phyloP scores from a whole-genome alignment of 2,113 vertebrate genomes.

The Taxidea taxus region DNA sequence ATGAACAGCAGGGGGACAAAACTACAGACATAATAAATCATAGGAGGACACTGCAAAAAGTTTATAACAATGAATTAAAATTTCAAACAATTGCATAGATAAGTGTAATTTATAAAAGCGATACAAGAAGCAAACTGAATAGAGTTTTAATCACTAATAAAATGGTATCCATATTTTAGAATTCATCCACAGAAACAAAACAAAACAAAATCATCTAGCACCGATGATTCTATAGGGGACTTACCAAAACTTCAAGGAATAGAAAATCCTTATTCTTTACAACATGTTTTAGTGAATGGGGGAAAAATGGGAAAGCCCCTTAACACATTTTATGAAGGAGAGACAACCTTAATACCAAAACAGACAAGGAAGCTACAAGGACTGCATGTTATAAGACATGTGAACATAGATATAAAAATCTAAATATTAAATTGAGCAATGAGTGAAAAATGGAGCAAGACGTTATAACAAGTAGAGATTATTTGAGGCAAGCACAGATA shows the following conservation, averaged over 20 bases:
- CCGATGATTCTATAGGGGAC: not conserved
- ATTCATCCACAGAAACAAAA: not conserved
- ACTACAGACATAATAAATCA: not conserved
- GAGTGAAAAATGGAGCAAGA: not conserved
- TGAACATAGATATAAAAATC: not conserved
- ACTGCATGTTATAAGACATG: no score
- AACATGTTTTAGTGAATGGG: not conserved
- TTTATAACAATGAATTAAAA: constrained; percentile 7
- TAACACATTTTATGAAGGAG: not conserved
- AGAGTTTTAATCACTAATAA: not conserved
- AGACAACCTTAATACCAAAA: not conserved
- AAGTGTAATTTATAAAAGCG: not conserved
- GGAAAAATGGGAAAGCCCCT: not conserved
- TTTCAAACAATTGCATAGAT: not conserved
- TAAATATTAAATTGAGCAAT: not conserved
- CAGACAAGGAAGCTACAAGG: not conserved
- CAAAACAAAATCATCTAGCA: not conserved
- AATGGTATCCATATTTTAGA: not conserved
- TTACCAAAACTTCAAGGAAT: not conserved
- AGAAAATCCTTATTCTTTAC: not conserved
- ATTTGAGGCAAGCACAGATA: not conserved
- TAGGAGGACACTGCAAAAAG: not conserved
- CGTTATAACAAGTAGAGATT: not conserved
- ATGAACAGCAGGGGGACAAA: not conserved
- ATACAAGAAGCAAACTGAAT: not conserved